Base-by-base conservation (phyloP, 2,888 invertebrate genomes). In the Elegia similella region DNA sequence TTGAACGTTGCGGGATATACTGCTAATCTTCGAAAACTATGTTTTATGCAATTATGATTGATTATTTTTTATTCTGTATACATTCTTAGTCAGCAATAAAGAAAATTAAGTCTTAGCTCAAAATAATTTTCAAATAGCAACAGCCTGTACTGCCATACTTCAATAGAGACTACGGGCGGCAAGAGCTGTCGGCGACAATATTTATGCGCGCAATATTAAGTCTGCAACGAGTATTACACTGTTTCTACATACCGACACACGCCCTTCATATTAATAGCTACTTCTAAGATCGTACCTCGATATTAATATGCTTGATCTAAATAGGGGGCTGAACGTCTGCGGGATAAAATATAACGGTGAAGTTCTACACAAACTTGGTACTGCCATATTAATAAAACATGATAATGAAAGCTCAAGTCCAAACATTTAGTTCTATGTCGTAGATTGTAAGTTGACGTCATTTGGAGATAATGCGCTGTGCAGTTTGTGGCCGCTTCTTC, bases 131-230 rank as follows among this genome's bases (percentile, higher is more conserved):
- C 16, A 34, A 50, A 50, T 7, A 15, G 44, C n/a, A 76, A 56
- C 88, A 79, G 0, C 79, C 86, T 86, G 82, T 88, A 80, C 43
- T 66, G 80, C 80, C 74, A 88, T 89, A 83, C 88, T 85, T 91
- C 89, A 91, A 89, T 89, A 80, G 83, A 88, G 89, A 86, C 87
- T 89, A 84, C 70, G 82, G 80, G 86, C 82, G 84, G 84, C 85
- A 80, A 78, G 77, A 73, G 83, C 86, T 89, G 90, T 91, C 89
- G 69, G 78, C 81, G 82, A 85, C 87, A 83, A 90, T 92, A 92
- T 92, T 92, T 92, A 92, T 92, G 92, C 84, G 84, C 79, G 82
- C 83, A 85, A 90, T 92, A 92, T 92, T 91, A 92, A 92, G 90
- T 89, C 79, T 48, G 56, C 48, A 44, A 48, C 56, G 48, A 56